These are phyloP conservation scores for Bufo bufo DNA, from an alignment of 2,113 vertebrate genomes.

Conservation along the genomic window DNA sequence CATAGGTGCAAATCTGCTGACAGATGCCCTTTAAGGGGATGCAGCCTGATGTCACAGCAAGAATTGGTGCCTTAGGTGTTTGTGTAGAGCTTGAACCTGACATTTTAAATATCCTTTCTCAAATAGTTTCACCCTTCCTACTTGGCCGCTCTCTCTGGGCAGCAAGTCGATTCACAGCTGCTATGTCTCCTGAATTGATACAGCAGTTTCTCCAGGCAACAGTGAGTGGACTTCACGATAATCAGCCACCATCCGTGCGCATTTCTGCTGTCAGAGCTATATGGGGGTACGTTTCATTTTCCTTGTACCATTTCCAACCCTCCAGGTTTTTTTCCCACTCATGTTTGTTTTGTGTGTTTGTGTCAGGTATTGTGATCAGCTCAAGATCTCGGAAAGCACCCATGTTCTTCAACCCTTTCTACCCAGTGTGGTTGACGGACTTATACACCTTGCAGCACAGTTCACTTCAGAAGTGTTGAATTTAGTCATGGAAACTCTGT, in stretches of 20 bases:
- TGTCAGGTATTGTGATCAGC: slow-evolving; percentile 93
- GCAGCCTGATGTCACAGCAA: no score
- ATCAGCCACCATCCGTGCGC: slow-evolving; percentile 90
- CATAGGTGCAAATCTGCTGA: no score
- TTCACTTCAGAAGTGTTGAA: slow-evolving; percentile 97
- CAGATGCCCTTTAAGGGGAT: no score
- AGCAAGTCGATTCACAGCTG: slow-evolving; percentile 93
- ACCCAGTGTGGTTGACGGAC: slow-evolving; percentile 91
- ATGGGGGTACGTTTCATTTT: slow-evolving; percentile 85
- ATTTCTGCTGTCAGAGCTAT: slow-evolving; percentile 96
- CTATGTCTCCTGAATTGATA: slow-evolving; percentile 96
- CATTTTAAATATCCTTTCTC: neutral
- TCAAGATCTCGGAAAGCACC: slow-evolving; percentile 93
- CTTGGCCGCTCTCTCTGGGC: slow-evolving; percentile 95
- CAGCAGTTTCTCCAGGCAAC: slow-evolving; percentile 98
- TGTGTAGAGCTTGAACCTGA: neutral
- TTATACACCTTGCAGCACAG: slow-evolving; percentile 93
- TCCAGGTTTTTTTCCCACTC: no score
- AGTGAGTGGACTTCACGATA: slow-evolving; percentile 92
- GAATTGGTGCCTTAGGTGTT: no score
- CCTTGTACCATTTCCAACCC: neutral
- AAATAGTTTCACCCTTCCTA: slow-evolving; percentile 87
- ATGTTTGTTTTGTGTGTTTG: slow-evolving; percentile 9
- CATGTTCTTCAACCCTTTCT: slow-evolving; percentile 93
- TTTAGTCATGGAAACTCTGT: slow-evolving; percentile 96